Conservation (phyloP, 2,888 invertebrate genomes). For the Parnassius orleans region DNA sequence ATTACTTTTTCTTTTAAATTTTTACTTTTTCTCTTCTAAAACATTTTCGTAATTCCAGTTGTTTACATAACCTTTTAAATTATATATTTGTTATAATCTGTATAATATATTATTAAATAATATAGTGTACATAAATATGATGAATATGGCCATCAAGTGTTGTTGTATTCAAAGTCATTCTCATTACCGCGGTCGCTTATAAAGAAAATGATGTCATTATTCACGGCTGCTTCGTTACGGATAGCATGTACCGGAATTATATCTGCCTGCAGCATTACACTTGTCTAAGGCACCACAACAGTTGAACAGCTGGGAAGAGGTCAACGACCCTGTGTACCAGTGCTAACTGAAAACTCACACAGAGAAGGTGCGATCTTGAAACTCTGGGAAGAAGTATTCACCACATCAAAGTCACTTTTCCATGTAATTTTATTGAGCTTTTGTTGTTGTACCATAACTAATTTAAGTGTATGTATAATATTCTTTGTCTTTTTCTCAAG, state of each 20-base stretch:
- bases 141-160: neutral
- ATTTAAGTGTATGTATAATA: neutral
- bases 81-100: no score
- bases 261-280: constrained; percentile 53
- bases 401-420: neutral
- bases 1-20: no score
- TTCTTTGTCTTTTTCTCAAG: no score
- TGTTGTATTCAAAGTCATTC: constrained; percentile 31
- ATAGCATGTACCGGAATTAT: constrained; percentile 65
- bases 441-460: constrained; percentile 1
- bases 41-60: no score
- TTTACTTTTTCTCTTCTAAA: no score
- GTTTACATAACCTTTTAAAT: no score
- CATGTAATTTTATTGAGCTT: neutral
- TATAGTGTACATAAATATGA: neutral
- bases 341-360: constrained; percentile 76
- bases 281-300: constrained; percentile 63
- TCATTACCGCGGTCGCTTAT: constrained; percentile 52
- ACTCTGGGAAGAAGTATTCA: constrained; percentile 26
- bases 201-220: constrained; percentile 70
- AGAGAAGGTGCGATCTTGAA: constrained; percentile 54
- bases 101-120: neutral
- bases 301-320: constrained; percentile 75
- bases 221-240: constrained; percentile 72
- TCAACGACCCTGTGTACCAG: constrained; percentile 68